Evolutionary conservation across 2,888 invertebrate genomes (phyloP), one percentile per base, ranked within the genome.

Genomic region (Hetaerina titia): DNA sequence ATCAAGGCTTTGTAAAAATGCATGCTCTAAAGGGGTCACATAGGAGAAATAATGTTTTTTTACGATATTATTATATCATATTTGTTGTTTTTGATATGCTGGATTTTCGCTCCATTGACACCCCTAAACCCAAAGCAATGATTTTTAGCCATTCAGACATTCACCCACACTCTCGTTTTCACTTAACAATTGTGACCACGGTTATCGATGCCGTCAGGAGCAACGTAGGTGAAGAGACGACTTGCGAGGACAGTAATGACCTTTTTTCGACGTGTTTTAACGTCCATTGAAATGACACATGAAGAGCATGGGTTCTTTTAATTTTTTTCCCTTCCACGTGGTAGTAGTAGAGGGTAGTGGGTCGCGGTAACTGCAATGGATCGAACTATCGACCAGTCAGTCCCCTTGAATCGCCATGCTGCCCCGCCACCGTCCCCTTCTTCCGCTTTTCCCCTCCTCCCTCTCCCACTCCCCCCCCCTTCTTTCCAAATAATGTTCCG

Each of bases 341-440:
- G 19, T 81, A 81, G 81, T 81, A 81, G 56, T 64, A 56, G 92
- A 63, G 64, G 92, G 92, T 69, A 92, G 92, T 92, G 92, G 92
- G 92, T 92, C 69, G 92, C 92, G 63, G 92, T 63, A 92, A 92
- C 92, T 92, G 92, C 92, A 92, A 92, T 69, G 92, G 92, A 92
- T 92, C 92, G 92, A 92, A 69, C 92, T 92, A 92, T 92, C 92
- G 92, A 92, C 92, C 92, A 92, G 56, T 56, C 45, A 15, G 17
- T 92, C 64, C 64, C 64, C 64, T 92, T 69, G 64, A 92, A 45
- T 92, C 74, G 45, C 74, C 92, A 31, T 56, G 64, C 69, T 92
- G 92, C 92, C 92, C 57, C 45, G 92, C 69, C 74, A 58, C 45
- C 56, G n/a, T 57, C 69, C 56, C 60, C 90, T 90, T 25, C 89